Conservation (phyloP, 1,140 invertebrate species). For the Drosophila subobscura region DNA sequence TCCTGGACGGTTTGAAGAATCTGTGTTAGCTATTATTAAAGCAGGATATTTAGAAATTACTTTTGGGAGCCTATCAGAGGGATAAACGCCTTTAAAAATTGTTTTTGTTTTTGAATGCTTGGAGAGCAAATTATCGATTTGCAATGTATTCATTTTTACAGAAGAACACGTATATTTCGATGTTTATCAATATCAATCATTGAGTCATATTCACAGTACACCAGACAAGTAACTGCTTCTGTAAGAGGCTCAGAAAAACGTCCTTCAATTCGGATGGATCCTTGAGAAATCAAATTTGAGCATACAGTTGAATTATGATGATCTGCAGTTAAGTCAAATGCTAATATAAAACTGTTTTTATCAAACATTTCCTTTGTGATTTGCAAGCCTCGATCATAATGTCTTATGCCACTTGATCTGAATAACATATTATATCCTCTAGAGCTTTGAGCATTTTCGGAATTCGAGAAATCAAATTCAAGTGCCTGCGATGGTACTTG, state of each 20-base stretch:
- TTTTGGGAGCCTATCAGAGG: too few species aligned
- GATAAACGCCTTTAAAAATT: too few species aligned
- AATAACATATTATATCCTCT: too few species aligned
- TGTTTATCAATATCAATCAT: constrained; percentile 2
- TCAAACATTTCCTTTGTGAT: background rate
- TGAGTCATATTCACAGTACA: constrained; percentile 1
- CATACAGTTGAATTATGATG: background rate
- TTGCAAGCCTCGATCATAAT: constrained; percentile 3
- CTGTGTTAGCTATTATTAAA: background rate
- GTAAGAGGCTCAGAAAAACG: background rate
- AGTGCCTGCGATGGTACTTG: background rate
- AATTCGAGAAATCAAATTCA: background rate
- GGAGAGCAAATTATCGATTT: too few species aligned
- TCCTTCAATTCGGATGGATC: background rate
- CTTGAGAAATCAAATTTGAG: constrained; percentile 4
- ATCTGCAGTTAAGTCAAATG: too few species aligned
- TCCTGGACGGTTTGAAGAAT: background rate
- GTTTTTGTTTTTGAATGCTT: background rate
- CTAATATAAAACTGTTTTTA: too few species aligned
- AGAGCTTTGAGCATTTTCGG: background rate
- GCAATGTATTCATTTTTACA: background rate
- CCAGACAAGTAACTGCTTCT: background rate
- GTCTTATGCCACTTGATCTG: too few species aligned
- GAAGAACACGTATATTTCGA: background rate
- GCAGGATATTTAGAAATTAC: background rate